Evolutionary conservation across 2,113 vertebrate genomes (phyloP), one percentile per base, ranked within the genome.

Genomic region (Pithys albifrons): DNA sequence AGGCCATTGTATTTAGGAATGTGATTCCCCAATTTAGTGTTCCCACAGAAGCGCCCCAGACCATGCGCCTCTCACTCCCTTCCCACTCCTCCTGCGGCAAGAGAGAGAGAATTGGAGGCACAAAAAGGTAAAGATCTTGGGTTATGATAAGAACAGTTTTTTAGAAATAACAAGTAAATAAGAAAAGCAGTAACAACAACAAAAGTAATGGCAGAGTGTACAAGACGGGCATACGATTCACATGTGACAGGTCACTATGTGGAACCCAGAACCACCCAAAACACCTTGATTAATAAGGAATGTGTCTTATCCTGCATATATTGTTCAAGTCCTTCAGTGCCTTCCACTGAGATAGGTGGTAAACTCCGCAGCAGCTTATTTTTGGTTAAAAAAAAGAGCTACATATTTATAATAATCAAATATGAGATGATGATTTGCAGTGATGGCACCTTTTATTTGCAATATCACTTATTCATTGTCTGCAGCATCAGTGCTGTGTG

Each of bases 11-110:
- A 25, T 28, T 39, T 39, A 39, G 25, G 59, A 62, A 19, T 62
- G 35, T 11, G 25, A 62, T 39, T 62, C 35, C 59, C 25, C 59
- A 43, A 10, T 66, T 57, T 41, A 19, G 7, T 27, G 35, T 31
- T 88, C 31, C 41, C 6, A 12, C 51, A 49, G 58, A 35, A 43
- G 29, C 25, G 49, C 9, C 35, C 9, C 51, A 43, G 43, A 65
- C 58, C 43, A 49, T 35, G n/a, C 46, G 24, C 31, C 64, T 51
- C 51, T 57, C 20, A 4, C 20, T 70, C 2, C n/a, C n/a, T 80
- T 72, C 51, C 49, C 0, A 0, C 57, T 73, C 58, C 75, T 35
- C 19, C 7, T 58, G 43, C 59, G 33, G 14, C 0, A 0, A 18
- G 67, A 37, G 27, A 16, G 29, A 48, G 85, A 39, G 74, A 80